These are phyloP conservation scores for Syngnathus scovelli DNA, from an alignment of 2,113 vertebrate species.

Conservation along the genomic window DNA sequence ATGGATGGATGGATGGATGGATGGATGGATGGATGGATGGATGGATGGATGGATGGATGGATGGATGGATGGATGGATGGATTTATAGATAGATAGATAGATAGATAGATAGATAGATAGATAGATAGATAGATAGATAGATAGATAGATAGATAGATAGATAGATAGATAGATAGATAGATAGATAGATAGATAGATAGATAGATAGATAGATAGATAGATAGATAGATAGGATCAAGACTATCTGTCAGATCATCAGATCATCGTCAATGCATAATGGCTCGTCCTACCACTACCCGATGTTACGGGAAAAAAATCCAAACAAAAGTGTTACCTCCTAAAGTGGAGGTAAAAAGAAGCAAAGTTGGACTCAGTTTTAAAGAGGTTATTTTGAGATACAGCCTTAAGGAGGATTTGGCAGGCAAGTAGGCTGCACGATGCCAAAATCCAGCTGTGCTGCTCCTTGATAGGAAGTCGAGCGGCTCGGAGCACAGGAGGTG, in stretches of 20 bases:
- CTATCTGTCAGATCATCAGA: background rate
- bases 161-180: no score
- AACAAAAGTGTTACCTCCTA: background rate
- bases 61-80: no score
- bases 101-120: no score
- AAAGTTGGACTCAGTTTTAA: background rate
- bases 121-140: no score
- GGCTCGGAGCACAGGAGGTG: background rate
- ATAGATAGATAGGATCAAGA: no score
- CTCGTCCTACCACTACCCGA: background rate
- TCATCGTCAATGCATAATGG: background rate
- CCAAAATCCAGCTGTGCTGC: constrained; percentile 7
- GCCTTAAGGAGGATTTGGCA: constrained; percentile 8
- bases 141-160: no score
- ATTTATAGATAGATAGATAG: no score
- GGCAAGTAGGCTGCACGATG: constrained; percentile 4
- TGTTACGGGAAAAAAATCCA: background rate
- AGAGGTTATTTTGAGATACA: constrained; percentile 5
- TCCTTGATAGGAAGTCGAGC: constrained; percentile 11
- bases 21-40: no score
- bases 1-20: no score
- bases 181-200: no score
- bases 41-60: no score
- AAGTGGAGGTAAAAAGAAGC: background rate
- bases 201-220: no score